phyloP scores from a whole-genome alignment of 2,888 invertebrate genomes.

The Mythimna ferrago region DNA sequence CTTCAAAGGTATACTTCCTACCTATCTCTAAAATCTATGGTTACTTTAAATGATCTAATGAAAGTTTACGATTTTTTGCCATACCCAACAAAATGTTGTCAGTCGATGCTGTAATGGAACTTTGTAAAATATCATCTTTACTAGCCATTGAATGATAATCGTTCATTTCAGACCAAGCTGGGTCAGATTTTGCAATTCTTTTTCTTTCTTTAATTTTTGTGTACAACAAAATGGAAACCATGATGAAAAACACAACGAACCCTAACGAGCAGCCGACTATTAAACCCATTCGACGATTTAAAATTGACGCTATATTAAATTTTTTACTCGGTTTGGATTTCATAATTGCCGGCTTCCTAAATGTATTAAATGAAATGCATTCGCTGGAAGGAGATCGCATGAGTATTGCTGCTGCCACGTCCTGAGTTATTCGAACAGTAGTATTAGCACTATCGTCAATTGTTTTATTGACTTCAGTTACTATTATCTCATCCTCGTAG shows the following conservation, averaged over 20 bases:
- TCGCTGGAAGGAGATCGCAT: slow-evolving; percentile 86
- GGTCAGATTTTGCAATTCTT: slow-evolving; percentile 86
- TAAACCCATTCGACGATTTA: slow-evolving; percentile 86
- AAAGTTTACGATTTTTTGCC: slow-evolving; percentile 82
- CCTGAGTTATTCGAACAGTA: slow-evolving; percentile 80
- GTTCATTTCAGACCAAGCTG: slow-evolving; percentile 87
- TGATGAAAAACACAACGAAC: slow-evolving; percentile 85
- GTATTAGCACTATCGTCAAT: slow-evolving; percentile 72
- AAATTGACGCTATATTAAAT: slow-evolving; percentile 78
- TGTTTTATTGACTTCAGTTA: slow-evolving; percentile 72
- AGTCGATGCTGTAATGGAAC: slow-evolving; percentile 86
- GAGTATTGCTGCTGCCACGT: slow-evolving; percentile 80
- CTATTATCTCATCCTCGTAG: slow-evolving; percentile 71
- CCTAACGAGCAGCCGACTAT: slow-evolving; percentile 88
- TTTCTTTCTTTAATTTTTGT: slow-evolving; percentile 88
- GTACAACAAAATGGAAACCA: slow-evolving; percentile 85
- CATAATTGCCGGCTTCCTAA: slow-evolving; percentile 74
- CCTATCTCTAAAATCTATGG: slow-evolving; percentile 55
- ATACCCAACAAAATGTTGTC: slow-evolving; percentile 89
- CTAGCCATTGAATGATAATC: slow-evolving; percentile 88
- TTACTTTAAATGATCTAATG: slow-evolving; percentile 75
- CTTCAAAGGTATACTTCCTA: slow-evolving; percentile 70
- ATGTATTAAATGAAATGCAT: slow-evolving; percentile 86
- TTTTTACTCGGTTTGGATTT: slow-evolving; percentile 78
- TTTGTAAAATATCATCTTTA: slow-evolving; percentile 86